Base-by-base conservation (phyloP, 2,797 vertebrate species). In the Gambusia yucatana region DNA sequence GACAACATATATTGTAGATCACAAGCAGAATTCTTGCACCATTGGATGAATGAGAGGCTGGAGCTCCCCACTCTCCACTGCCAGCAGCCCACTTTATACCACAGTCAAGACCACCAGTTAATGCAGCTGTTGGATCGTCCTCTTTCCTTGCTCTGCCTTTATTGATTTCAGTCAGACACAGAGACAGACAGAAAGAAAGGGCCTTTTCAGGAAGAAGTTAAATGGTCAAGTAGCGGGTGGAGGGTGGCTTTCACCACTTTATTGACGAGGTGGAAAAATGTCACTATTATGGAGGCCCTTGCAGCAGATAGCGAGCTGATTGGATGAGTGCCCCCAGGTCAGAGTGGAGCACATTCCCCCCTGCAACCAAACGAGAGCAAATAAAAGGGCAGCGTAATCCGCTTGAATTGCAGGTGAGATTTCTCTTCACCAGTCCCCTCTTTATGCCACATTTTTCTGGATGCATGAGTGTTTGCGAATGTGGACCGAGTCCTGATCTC, bases 221-320 rank as follows among this genome's bases (percentile, higher is more conserved):
- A 96, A 96, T 91, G 96, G 96, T 96, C 96, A 96, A 96, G 96
- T 96, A 96, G 95, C 90, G 82, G 88, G 92, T 94, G 91, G 94
- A 96, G 96, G 95, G 95, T 95, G 95, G 93, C 95, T 96, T 96
- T 96, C 96, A 96, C 92, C 96, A 95, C 94, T 96, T 94, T 96
- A 96, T 96, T 96, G 96, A 96, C 93, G 93, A 96, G 95, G 96
- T 96, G 94, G 95, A 95, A 96, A 96, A 96, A 96, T 96, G 96
- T 96, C 96, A 96, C 96, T 94, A 96, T 96, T 96, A 96, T 95
- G 89, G 94, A 95, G 92, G 94, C 93, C 91, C 94, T 96, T 95
- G 95, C 94, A 95, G 94, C 84, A 96, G 95, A 96, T 95, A 96
- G 94, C 82, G 93, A 96, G 94, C 95, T 96, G 96, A 96, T 96